Evolutionary conservation across 2,797 vertebrate species (phyloP), one percentile per base, ranked within the genome.

Genomic region (Diplodus puntazzo): DNA sequence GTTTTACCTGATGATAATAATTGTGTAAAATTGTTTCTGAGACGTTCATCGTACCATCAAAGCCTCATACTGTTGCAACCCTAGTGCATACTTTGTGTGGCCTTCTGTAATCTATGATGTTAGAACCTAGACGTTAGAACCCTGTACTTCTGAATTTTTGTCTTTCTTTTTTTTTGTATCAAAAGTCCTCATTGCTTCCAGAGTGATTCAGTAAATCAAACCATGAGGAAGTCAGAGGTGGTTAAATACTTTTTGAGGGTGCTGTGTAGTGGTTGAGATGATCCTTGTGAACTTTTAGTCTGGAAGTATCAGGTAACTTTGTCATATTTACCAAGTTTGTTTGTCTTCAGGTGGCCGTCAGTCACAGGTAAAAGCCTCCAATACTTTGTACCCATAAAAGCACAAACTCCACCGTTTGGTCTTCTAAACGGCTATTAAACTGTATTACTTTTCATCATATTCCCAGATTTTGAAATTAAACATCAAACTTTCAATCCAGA

Each of bases 361-460:
- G 12, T 54, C 59, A 54, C 23, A 16, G 23, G 43, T 66, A 34
- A 68, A 45, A 21, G 8, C 20, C 46, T 58, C 48, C 1, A 2
- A 23, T 61, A n/a, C 53, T 23, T 69, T 69, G 34, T 25, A 10
- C 23, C 14, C 74, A 13, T 25, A 60, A 70, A 61, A 54, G 23
- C 16, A 0, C n/a, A 60, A 60, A 46, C n/a, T 9, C 11, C 39
- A 11, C 2, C 16, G 2, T 39, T 30, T 27, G 20, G 8, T 59
- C 18, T 34, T 18, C 0, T 69, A 23, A 25, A 17, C 23, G 45
- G 21, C 17, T 25, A 16, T 34, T 30, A 11, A 61, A 27, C 3
- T 45, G 3, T 46, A 8, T 43, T 2, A 10, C 1, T 25, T 30
- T 54, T 11, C 16, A 50, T 34, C 17, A 6, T 21, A 49, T 39